Evolutionary conservation across 2,888 invertebrate species (phyloP), one percentile per base, ranked within the genome.

Genomic region (Pollenia angustigena): DNA sequence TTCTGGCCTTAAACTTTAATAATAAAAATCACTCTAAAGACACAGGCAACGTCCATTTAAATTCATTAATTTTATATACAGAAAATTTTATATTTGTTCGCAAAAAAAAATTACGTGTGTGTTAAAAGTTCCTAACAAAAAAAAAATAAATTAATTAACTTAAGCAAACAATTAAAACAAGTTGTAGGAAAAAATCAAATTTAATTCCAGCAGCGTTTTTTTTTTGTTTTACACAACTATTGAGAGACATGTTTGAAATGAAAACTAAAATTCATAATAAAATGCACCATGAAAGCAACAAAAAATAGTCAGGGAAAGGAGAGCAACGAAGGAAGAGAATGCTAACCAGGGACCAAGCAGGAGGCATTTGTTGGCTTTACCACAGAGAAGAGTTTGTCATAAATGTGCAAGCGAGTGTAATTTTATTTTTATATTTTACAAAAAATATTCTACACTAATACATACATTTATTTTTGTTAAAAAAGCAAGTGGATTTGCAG

Each of bases 91-190:
- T 74, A 66, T 44, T 12, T 74, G 48, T 42, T 42, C 4, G 18
- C 18, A 16, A 52, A 44, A 60, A 60, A 60, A 54, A 16, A 56
- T 18, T 23, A 14, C 2, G n/a, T 23, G 16, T 56, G 10, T 82
- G 75, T 44, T 46, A n/a, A 32, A 32, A 54, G 68, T 56, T 75
- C 52, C n/a, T 44, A 46, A 58, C 42, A 9, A 44, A 71, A 46
- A 74, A 80, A 62, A 78, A 81, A 54, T 18, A 76, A 81, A 84
- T 87, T 87, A 87, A 87, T 87, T 87, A 87, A 87, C 84, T 84
- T 87, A 66, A 78, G 84, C 87, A 84, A 87, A 87, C 87, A 87
- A 78, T 87, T 84, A 81, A 87, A 84, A 84, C 78, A 84, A 87
- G 87, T 62, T 60, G 48, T 50, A 64, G 56, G 68, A 83, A 83